Evolutionary conservation across 2,113 vertebrate genomes (phyloP).

Genomic region (Platysteira castanea): DNA sequence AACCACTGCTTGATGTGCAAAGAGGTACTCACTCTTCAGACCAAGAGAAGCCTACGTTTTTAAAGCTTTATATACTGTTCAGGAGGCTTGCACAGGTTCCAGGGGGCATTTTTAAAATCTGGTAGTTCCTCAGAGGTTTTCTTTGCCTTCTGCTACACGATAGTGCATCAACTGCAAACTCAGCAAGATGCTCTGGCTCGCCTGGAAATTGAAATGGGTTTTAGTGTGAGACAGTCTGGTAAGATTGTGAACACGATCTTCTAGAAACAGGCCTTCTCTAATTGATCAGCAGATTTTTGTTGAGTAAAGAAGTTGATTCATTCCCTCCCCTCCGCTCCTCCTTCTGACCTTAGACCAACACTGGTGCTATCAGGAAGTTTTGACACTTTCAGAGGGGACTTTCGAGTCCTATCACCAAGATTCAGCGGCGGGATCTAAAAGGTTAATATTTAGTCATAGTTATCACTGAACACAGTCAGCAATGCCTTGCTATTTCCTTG

Average conservation of each 20-base stretch:
- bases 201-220: background rate
- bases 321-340: background rate
- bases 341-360: background rate
- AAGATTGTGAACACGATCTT: slow-evolving; percentile 14
- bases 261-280: slow-evolving; percentile 7
- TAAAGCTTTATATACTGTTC: background rate
- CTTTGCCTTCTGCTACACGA: slow-evolving; percentile 1
- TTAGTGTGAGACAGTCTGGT: slow-evolving; percentile 42
- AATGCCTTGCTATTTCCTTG: slow-evolving; percentile 24
- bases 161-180: background rate
- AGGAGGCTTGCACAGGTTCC: slow-evolving; percentile 18
- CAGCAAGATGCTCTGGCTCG: slow-evolving; percentile 24
- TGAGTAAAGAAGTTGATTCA: slow-evolving; percentile 37
- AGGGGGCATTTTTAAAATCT: background rate
- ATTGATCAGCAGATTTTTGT: slow-evolving; percentile 37
- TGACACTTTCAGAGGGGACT: background rate
- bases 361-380: background rate
- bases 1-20: background rate
- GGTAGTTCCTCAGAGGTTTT: background rate
- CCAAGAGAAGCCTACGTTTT: background rate
- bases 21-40: background rate
- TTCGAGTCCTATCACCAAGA: background rate
- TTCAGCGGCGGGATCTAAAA: background rate
- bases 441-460: slow-evolving; percentile 57
- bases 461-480: slow-evolving; percentile 1